Evolutionary conservation across 2,113 vertebrate genomes (phyloP).

Genomic region (Ursus arctos): DNA sequence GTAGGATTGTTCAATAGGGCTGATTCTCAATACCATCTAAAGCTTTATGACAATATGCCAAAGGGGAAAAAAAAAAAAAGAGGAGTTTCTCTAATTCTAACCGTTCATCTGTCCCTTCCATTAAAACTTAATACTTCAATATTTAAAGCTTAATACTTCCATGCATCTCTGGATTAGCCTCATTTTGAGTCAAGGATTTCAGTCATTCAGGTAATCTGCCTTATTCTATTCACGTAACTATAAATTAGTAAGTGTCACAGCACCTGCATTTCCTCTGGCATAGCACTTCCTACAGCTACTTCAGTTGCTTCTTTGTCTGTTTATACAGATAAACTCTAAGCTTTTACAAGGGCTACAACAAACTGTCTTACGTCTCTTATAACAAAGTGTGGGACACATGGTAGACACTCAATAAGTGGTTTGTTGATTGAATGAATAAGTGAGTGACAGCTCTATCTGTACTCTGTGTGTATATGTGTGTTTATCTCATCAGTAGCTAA

Average conservation of each 20-base stretch:
- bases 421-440: neutral
- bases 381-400: neutral
- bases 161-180: neutral
- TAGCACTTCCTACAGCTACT: neutral
- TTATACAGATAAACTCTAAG: neutral
- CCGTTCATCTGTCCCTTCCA: neutral
- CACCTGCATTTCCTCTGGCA: neutral
- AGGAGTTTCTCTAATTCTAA: neutral
- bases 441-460: neutral
- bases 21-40: neutral
- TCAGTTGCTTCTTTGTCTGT: neutral
- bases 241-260: neutral
- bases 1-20: neutral
- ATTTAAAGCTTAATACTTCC: neutral
- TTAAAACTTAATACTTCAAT: neutral
- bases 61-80: neutral
- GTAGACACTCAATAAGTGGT: neutral
- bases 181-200: neutral
- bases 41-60: neutral
- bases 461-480: neutral
- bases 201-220: neutral
- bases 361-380: neutral
- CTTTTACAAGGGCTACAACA: neutral
- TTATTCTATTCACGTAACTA: neutral
- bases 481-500: constrained; percentile 1